Evolutionary conservation across 2,888 invertebrate genomes (phyloP), one percentile per base, ranked within the genome.

Genomic region (Dexiosoma caninum): DNA sequence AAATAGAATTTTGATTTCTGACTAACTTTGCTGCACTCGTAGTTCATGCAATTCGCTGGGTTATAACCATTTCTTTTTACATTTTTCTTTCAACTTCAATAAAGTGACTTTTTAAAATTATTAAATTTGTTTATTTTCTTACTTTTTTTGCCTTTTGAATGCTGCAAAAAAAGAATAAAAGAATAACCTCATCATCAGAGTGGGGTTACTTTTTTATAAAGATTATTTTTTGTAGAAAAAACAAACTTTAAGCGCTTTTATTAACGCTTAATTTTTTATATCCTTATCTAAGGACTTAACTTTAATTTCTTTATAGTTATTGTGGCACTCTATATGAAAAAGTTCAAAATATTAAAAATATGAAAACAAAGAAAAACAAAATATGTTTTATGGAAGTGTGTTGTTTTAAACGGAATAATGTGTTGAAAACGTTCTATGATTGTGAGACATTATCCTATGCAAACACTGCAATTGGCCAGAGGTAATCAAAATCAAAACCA

Each of bases 191-290:
- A n/a, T n/a, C n/a, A n/a, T n/a, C n/a, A n/a, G n/a, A n/a, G n/a
- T 12, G 16, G 19, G 23, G 40, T 3, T 4, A 14, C 23, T 51
- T 19, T 35, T 42, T 78, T 53, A 42, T 14, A 30, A 59, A 60
- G 74, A 69, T 74, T 74, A 69, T 57, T 57, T 69, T 62, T 67
- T 40, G 3, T 6, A n/a, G 9, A 8, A 37, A 6, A 74, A 21
- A 53, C 27, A 30, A 23, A 8, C 10, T 30, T 67, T 69, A 79
- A 74, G 74, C 74, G 69, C 74, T 74, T 79, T 67, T 74, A 69
- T 74, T 79, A 74, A 55, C 78, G 59, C 78, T 74, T 62, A 35
- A 79, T 53, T 53, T 67, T 40, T 70, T 59, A 53, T n/a, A 42
- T 57, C 14, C 70, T 77, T 70, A 77, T 62, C 57, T 57, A 64